Evolutionary conservation across 2,113 vertebrate species (phyloP), one percentile per base, ranked within the genome.

Genomic region (Nothocercus julius): DNA sequence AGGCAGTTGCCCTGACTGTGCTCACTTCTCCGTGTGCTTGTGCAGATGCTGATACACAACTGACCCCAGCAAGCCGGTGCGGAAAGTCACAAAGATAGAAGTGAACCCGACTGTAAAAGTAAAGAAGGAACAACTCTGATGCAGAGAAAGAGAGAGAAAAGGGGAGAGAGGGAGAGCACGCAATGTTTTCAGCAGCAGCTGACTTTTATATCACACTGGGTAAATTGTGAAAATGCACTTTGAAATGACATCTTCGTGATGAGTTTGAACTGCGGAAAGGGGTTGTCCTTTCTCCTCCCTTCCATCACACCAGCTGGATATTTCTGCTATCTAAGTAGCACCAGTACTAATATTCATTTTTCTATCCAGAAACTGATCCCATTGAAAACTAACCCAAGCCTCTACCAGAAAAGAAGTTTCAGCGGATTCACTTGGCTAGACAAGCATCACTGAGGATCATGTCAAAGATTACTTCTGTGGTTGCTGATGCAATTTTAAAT

Each of bases 271-370:
- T 80, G 54, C 68, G 64, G 47, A 20, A 73, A 82, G 63, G 40
- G 72, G 47, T 78, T 89, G 38, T 72, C 45, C 2, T 79, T 45
- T 79, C 51, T 91, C 63, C 40, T 79, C 13, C 74, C 28, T 69
- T 91, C 51, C 10, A 1, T 34, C 42, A 79, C 44, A 82, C 67
- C 63, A 95, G 44, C 78, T 77, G 18, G 85, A 17, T 73, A 21
- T 13, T 85, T 85, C 25, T 80, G 20, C 63, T 93, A 82, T 85
- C 53, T 77, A n/a, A 82, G 89, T 87, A 91, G 49, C 89, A 91
- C 58, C 66, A 96, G 72, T 80, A 54, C 79, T 68, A 58, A 53
- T 24, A 36, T 45, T 80, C 42, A 42, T n/a, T 82, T 91, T 56
- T 45, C 90, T 90, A 44, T 76, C 76, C 34, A 44, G 75, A 75